Conservation (phyloP, 2,113 vertebrate species). For the Brachyistius frenatus region DNA sequence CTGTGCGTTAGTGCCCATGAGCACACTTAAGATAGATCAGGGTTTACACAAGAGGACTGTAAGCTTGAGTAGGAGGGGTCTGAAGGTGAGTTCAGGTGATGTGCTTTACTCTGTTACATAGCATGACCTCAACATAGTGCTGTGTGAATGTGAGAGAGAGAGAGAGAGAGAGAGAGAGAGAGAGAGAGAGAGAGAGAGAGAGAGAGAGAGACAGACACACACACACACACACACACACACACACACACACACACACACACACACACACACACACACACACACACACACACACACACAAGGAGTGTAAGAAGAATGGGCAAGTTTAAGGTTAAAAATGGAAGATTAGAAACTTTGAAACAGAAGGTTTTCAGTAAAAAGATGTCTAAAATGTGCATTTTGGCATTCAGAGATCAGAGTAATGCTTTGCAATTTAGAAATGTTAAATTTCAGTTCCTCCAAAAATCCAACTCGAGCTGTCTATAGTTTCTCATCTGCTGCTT, state of each 20-base stretch:
- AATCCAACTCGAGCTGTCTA: conserved; percentile 22
- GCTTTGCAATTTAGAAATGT: not conserved
- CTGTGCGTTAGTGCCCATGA: not conserved
- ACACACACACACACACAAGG: not conserved
- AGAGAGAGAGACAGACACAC: too few species aligned
- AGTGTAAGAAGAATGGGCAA: not conserved
- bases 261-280: too few species aligned
- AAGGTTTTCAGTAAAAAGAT: not conserved
- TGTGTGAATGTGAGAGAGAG: not conserved
- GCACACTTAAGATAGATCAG: conserved; percentile 26
- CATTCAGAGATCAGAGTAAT: too few species aligned
- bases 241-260: too few species aligned
- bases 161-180: not conserved
- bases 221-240: too few species aligned
- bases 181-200: not conserved
- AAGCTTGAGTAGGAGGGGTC: conserved; percentile 22
- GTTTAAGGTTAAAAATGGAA: not conserved
- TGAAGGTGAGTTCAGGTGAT: conserved; percentile 42
- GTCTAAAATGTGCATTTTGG: too few species aligned
- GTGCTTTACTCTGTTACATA: conserved; percentile 17
- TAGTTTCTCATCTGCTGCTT: conserved; percentile 35
- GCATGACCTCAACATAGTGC: not conserved
- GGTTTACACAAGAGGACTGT: conserved; percentile 41
- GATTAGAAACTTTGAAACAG: not conserved
- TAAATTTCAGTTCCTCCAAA: not conserved